Conservation (phyloP, 2,797 vertebrate species). For the Aulostomus chinensis region DNA sequence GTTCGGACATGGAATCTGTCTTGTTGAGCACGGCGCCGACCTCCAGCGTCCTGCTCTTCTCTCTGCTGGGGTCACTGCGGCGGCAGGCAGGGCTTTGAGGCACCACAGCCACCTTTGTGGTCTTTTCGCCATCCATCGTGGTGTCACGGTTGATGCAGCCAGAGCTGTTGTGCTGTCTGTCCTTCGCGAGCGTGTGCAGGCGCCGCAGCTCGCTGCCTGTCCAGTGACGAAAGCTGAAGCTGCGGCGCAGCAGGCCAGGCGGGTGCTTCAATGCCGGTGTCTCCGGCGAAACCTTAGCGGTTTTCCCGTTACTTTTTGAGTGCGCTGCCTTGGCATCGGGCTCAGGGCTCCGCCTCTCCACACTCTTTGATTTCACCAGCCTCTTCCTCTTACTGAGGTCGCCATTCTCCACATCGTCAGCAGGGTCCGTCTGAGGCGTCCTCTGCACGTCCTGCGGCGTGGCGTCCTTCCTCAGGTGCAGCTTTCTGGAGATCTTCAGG, state of each 20-base stretch:
- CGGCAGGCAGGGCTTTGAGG: conserved; percentile 32
- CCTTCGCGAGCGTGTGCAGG: conserved; percentile 73
- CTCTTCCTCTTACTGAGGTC: conserved; percentile 24
- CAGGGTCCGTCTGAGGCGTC: neutral
- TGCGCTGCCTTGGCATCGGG: neutral
- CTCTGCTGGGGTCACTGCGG: neutral
- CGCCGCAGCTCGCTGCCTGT: conserved; percentile 77
- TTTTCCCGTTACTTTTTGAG: conserved; percentile 42
- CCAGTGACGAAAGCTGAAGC: conserved; percentile 92
- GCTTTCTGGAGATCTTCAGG: conserved; percentile 70
- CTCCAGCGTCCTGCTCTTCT: conserved; percentile 85
- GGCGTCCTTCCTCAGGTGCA: conserved; percentile 37
- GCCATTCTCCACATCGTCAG: conserved; percentile 16
- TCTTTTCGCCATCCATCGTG: neutral
- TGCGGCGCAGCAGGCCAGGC: conserved; percentile 80
- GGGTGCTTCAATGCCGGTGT: conserved; percentile 57
- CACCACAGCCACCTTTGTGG: neutral
- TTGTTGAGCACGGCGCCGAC: conserved; percentile 84
- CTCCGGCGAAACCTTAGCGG: conserved; percentile 13
- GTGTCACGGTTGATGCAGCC: conserved; percentile 67
- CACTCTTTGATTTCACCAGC: conserved; percentile 67
- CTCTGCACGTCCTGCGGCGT: neutral
- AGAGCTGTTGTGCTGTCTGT: conserved; percentile 87
- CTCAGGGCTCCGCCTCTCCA: conserved; percentile 54
- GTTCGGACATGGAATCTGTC: conserved; percentile 74